phyloP scores from a whole-genome alignment of 2,113 vertebrate species.

The Poeciliopsis prolifica region DNA sequence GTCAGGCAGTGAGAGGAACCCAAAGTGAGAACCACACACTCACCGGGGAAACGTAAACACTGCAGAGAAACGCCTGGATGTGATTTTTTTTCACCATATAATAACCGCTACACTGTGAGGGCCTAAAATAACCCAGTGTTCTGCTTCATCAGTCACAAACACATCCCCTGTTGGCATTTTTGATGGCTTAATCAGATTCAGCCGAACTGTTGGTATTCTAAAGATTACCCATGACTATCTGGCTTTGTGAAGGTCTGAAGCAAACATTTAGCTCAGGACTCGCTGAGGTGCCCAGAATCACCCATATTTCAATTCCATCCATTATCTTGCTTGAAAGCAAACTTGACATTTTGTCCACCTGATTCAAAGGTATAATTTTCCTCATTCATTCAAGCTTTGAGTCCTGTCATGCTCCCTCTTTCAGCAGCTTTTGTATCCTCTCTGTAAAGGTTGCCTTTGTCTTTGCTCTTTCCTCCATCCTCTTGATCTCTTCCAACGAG shows the following conservation, averaged over 20 bases:
- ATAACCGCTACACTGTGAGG: too few species aligned
- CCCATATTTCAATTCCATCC: neutral
- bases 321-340: neutral
- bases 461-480: neutral
- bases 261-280: neutral
- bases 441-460: slow-evolving; percentile 11
- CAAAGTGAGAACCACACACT: too few species aligned
- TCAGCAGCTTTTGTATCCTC: slow-evolving; percentile 5
- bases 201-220: neutral
- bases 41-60: too few species aligned
- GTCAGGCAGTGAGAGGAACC: too few species aligned
- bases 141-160: too few species aligned
- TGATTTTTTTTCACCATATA: too few species aligned
- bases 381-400: neutral
- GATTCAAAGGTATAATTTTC: neutral
- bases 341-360: neutral
- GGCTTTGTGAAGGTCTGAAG: neutral
- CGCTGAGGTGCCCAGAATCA: neutral
- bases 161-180: too few species aligned
- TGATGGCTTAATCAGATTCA: neutral
- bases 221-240: too few species aligned
- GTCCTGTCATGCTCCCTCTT: neutral
- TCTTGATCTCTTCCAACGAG: slow-evolving; percentile 6
- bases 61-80: too few species aligned
- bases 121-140: too few species aligned